phyloP scores from a whole-genome alignment of 2,888 invertebrate genomes.

The Augochlorella aurata region DNA sequence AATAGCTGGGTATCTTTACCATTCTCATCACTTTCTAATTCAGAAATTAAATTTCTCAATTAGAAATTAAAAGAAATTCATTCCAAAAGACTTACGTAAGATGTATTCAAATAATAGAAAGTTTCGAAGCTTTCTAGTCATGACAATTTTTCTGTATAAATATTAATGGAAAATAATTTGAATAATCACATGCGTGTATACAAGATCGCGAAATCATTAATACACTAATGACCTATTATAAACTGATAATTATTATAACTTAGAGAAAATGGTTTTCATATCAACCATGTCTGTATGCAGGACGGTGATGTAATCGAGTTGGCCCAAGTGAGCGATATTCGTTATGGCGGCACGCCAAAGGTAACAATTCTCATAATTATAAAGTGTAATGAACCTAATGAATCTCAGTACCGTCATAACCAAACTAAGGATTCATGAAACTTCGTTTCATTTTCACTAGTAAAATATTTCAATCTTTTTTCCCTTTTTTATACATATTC shows the following conservation, averaged over 20 bases:
- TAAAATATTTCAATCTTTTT: neutral
- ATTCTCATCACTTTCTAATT: neutral
- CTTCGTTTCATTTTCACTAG: neutral
- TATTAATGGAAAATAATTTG: neutral
- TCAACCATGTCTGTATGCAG: conserved; percentile 59
- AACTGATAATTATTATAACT: neutral
- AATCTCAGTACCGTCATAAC: neutral
- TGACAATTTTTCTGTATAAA: neutral
- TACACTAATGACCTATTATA: neutral
- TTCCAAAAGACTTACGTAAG: neutral
- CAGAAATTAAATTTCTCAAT: neutral
- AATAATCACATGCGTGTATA: neutral
- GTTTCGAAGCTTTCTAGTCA: neutral
- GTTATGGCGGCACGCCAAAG: conserved; percentile 80
- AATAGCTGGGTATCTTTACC: neutral
- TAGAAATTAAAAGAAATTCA: neutral
- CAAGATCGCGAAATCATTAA: neutral
- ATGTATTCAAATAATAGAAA: neutral
- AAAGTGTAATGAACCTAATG: neutral
- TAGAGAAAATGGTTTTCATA: neutral
- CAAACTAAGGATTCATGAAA: neutral
- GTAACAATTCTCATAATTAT: conserved; percentile 57
- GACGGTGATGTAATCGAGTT: conserved; percentile 80
- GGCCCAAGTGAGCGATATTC: conserved; percentile 80
- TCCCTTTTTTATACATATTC: neutral